These are phyloP conservation scores for Clarias gariepinus DNA, from an alignment of 2,113 vertebrate genomes.

Conservation along the genomic window DNA sequence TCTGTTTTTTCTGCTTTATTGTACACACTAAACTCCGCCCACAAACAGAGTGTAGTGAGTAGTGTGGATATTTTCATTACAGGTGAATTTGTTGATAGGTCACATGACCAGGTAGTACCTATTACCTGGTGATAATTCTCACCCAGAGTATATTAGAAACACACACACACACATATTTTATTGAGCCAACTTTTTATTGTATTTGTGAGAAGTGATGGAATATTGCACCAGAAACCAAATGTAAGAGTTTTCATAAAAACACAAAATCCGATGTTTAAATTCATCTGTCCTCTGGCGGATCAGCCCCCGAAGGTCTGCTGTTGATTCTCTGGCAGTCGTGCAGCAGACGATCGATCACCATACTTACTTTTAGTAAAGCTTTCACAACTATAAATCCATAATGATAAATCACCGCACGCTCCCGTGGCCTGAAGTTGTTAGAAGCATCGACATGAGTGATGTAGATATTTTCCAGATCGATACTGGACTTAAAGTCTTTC, in stretches of 20 bases:
- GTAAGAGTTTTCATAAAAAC: background rate
- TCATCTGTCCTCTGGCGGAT: background rate
- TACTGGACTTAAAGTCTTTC: conserved; percentile 41
- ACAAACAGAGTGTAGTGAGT: background rate
- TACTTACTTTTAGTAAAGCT: conserved; percentile 44
- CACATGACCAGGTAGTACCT: background rate
- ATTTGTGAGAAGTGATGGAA: background rate
- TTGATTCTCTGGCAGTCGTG: conserved; percentile 15
- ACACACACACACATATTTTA: too few relatives aligned
- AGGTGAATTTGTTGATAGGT: background rate
- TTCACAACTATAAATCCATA: conserved; percentile 40
- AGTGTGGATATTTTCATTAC: background rate
- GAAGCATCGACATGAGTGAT: conserved; percentile 48
- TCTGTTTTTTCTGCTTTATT: background rate
- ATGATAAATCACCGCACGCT: conserved; percentile 45
- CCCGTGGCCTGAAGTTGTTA: conserved; percentile 28
- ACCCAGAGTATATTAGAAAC: background rate
- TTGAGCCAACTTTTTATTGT: too few relatives aligned
- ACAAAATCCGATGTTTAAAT: background rate
- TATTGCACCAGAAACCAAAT: background rate
- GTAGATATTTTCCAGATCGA: conserved; percentile 52
- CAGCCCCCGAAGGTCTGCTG: background rate
- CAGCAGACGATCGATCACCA: conserved; percentile 44
- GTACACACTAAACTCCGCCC: background rate
- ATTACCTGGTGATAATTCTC: background rate